Evolutionary conservation across 2,888 invertebrate genomes (phyloP).

Genomic region (Belgica antarctica): DNA sequence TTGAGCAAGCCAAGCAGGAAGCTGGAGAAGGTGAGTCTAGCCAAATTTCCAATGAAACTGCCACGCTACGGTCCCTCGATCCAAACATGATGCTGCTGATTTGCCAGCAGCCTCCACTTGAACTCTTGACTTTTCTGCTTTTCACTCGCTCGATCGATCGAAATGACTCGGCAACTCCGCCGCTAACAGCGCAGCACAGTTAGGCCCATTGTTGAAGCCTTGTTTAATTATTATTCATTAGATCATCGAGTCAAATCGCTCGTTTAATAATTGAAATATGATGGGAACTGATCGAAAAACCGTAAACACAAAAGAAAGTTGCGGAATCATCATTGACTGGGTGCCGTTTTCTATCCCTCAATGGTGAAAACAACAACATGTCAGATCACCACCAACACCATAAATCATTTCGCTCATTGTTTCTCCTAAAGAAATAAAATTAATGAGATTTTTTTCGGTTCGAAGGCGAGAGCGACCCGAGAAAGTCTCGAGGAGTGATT

Average conservation of each 20-base stretch:
- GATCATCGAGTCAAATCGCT: conserved; percentile 36
- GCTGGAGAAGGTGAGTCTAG: conserved; percentile 63
- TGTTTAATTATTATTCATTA: conserved; percentile 44
- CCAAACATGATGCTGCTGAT: neutral
- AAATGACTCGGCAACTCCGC: conserved; percentile 32
- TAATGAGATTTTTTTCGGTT: neutral
- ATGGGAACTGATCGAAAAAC: conserved; percentile 30
- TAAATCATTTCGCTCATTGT: conserved; percentile 36
- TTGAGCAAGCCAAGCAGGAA: conserved; percentile 58
- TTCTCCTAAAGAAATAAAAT: neutral
- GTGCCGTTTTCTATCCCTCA: conserved; percentile 37
- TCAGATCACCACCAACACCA: conserved; percentile 36
- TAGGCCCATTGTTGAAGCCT: conserved; percentile 35
- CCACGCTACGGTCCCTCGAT: conserved; percentile 2
- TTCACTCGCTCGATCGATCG: too few species aligned
- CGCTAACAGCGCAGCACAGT: conserved; percentile 13
- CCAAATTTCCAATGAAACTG: neutral
- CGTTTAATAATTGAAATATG: conserved; percentile 41
- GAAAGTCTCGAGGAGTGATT: conserved; percentile 5
- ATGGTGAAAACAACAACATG: conserved; percentile 33
- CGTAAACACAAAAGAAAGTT: too few species aligned
- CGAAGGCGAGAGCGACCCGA: neutral
- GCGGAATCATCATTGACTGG: conserved; percentile 42
- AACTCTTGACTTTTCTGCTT: conserved; percentile 20
- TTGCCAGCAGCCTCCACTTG: too few species aligned